These are phyloP conservation scores for Bos indicus DNA, from an alignment of 2,113 vertebrate species.

Conservation along the genomic window DNA sequence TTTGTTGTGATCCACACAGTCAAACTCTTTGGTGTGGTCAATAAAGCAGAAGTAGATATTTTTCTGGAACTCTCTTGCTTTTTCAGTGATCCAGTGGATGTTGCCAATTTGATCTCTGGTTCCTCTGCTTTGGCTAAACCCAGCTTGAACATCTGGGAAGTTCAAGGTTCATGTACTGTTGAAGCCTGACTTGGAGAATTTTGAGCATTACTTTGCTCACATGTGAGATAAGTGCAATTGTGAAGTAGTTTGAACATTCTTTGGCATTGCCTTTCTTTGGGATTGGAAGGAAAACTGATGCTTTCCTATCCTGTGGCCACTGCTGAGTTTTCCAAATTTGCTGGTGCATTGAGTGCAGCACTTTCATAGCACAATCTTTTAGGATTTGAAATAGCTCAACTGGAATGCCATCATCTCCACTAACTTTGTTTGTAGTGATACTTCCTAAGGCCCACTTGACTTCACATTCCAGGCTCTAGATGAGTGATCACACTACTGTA, in stretches of 20 bases:
- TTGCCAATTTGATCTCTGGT: background rate
- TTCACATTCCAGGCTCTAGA: background rate
- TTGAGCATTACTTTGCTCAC: background rate
- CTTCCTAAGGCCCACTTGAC: background rate
- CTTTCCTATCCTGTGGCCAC: background rate
- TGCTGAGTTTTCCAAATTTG: background rate
- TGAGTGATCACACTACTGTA: background rate
- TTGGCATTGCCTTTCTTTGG: background rate
- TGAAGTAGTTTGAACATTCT: background rate
- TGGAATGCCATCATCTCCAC: background rate
- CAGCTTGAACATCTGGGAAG: background rate
- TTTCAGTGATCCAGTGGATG: fast-evolving
- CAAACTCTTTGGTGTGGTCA: background rate
- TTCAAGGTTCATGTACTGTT: background rate
- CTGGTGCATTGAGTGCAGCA: fast-evolving
- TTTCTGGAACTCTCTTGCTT: background rate
- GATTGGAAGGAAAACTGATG: fast-evolving
- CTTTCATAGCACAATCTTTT: background rate
- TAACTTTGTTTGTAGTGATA: background rate
- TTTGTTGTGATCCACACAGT: background rate
- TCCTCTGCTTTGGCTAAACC: background rate
- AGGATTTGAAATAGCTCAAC: background rate
- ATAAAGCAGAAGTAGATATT: background rate
- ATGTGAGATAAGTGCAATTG: background rate
- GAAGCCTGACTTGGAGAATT: background rate